Base-by-base conservation (phyloP, 2,888 invertebrate genomes). In the Phyllotreta striolata region DNA sequence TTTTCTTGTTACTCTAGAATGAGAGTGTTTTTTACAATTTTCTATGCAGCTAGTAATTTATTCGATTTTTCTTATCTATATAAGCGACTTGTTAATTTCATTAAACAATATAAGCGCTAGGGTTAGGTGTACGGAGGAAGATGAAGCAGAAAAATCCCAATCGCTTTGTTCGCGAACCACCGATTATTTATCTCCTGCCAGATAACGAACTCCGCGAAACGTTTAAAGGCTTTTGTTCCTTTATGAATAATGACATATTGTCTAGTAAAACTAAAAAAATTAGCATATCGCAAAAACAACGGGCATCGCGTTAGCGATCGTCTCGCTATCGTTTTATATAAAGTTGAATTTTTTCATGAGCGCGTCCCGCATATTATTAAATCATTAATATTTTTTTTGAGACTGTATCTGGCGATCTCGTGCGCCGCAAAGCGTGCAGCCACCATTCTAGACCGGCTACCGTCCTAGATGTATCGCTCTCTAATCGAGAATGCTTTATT, bases 401-500 rank as follows among this genome's bases (percentile, higher is more conserved):
- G 46, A 57, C 57, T 4, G 24, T 57, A 65, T 65, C 65, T 60
- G 41, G 43, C 38, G 52, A 60, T 60, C 60, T 60, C 44, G 60
- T 49, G 60, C 58, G 60, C 62, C 62, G 34, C 43, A 35, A 47
- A 62, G 65, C 65, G 54, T 54, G 43, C 46, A 62, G 65, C 62
- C 65, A 56, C 65, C 62, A 67, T 65, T 56, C 60, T 51, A 65
- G 54, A 62, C 51, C 55, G 64, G 66, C 66, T 66, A 69, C 66
- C 39, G 66, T 65, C 61, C 60, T 64, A 68, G 58, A 64, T 62
- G 57, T 62, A 64, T 63, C 47, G 6, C 43, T 38, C 49, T 43
- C 59, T 60, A 64, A 49, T 52, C 56, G 41, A 52, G 43, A 56
- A 62, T 56, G 41, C 54, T 64, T 68, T 66, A 68, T 64, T 63